phyloP scores from a whole-genome alignment of 2,888 invertebrate genomes.

The Lamellibrachia columna region DNA sequence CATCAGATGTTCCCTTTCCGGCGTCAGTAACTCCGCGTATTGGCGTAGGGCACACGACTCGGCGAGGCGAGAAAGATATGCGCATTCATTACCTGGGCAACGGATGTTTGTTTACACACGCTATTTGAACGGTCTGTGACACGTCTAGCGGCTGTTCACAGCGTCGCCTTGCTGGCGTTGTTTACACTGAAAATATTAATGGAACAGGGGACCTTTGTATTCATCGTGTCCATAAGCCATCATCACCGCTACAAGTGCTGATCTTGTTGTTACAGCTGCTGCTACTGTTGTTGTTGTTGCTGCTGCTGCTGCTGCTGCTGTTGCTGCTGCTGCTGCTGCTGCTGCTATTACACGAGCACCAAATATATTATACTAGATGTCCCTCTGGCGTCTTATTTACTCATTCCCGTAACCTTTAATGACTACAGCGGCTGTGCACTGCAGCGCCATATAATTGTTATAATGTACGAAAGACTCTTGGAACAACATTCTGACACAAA shows the following conservation, averaged over 20 bases:
- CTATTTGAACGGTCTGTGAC: not conserved
- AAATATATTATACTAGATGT: not conserved
- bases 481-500: no score
- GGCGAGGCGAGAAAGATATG: not conserved
- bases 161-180: not conserved
- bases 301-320: not conserved
- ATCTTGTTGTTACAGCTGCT: not conserved
- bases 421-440: not conserved
- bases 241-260: not conserved
- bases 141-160: not conserved
- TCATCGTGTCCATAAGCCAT: not conserved
- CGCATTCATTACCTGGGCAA: not conserved
- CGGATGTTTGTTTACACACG: not conserved
- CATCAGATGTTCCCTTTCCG: not conserved
- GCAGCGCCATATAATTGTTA: not conserved
- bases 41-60: not conserved
- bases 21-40: not conserved
- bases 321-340: not conserved
- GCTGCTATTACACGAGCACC: not conserved
- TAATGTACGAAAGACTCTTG: no score
- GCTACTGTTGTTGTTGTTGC: not conserved
- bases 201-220: not conserved
- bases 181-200: not conserved
- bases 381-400: not conserved
- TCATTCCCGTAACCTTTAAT: not conserved